Conservation (phyloP, 2,888 invertebrate species). For the Athrips mouffetella region DNA sequence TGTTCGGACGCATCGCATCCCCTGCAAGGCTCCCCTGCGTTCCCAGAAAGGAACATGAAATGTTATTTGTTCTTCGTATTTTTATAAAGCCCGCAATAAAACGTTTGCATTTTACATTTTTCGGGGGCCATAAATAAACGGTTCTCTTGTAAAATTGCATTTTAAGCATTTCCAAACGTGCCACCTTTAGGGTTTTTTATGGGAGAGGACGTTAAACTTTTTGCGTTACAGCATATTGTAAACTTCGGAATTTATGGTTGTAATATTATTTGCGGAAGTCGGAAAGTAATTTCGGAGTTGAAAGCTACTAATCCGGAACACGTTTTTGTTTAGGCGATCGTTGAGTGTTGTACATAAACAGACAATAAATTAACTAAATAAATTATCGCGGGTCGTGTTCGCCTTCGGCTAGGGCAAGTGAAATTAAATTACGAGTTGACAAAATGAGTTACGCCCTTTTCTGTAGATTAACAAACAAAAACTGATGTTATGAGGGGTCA, state of each 20-base stretch:
- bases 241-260: slow-evolving; percentile 45
- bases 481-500: slow-evolving; percentile 75
- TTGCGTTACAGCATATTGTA: slow-evolving; percentile 50
- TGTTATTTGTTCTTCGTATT: slow-evolving; percentile 75
- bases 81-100: slow-evolving; percentile 74
- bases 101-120: slow-evolving; percentile 76
- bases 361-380: slow-evolving; percentile 62
- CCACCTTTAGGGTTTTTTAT: slow-evolving; percentile 58
- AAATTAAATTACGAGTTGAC: slow-evolving; percentile 77
- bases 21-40: slow-evolving; percentile 10
- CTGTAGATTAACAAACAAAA: slow-evolving; percentile 79
- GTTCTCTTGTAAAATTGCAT: slow-evolving; percentile 72
- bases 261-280: slow-evolving; percentile 19
- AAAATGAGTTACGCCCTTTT: slow-evolving; percentile 78
- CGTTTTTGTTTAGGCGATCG: slow-evolving; percentile 23
- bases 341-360: slow-evolving; percentile 46
- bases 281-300: slow-evolving; percentile 11
- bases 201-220: slow-evolving; percentile 49
- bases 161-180: slow-evolving; percentile 72
- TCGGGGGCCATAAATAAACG: slow-evolving; percentile 72
- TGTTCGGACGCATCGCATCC: slow-evolving; percentile 42
- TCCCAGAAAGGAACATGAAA: slow-evolving; percentile 47
- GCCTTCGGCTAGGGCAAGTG: slow-evolving; percentile 57
- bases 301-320: slow-evolving; percentile 3
- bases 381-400: slow-evolving; percentile 58